Percentiles rank a stretch among this genome's conserved stretches.
Conservation (phyloP, 64 coral and sea anemone species). For the Pachyseris speciosa region DNA sequence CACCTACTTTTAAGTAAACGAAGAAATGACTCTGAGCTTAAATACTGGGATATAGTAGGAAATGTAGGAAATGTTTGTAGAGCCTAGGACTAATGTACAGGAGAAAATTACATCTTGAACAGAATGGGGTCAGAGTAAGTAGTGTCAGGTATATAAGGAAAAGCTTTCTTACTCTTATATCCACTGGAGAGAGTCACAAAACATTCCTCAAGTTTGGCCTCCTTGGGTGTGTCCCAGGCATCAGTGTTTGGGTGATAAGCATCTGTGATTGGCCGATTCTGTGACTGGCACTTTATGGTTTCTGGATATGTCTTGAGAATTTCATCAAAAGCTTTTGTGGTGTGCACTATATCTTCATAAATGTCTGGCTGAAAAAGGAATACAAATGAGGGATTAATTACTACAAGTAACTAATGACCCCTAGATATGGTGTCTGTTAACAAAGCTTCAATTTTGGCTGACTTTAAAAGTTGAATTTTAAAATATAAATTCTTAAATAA, state of each 20-base stretch:
- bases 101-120: too few relatives aligned
- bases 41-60: too few relatives aligned
- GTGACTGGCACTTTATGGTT: constrained; percentile 87
- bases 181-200: constrained; percentile 76
- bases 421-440: too few relatives aligned
- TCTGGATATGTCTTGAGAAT: constrained; percentile 74
- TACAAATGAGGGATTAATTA: neutral
- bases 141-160: neutral
- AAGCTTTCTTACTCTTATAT: constrained; percentile 85
- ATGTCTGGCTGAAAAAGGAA: constrained; percentile 28
- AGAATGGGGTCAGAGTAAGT: too few relatives aligned
- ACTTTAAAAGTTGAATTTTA: too few relatives aligned
- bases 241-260: constrained; percentile 63
- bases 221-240: constrained; percentile 54
- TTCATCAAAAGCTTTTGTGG: constrained; percentile 68
- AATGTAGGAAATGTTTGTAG: too few relatives aligned
- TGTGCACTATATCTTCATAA: constrained; percentile 64
- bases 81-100: too few relatives aligned
- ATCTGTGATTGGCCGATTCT: constrained; percentile 86
- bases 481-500: too few relatives aligned
- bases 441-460: too few relatives aligned
- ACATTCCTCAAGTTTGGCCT: constrained; percentile 14
- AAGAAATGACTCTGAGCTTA: too few relatives aligned
- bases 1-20: too few relatives aligned
- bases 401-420: too few relatives aligned